Conservation (phyloP, 2,113 vertebrate genomes). For the Myotis brandtii region DNA sequence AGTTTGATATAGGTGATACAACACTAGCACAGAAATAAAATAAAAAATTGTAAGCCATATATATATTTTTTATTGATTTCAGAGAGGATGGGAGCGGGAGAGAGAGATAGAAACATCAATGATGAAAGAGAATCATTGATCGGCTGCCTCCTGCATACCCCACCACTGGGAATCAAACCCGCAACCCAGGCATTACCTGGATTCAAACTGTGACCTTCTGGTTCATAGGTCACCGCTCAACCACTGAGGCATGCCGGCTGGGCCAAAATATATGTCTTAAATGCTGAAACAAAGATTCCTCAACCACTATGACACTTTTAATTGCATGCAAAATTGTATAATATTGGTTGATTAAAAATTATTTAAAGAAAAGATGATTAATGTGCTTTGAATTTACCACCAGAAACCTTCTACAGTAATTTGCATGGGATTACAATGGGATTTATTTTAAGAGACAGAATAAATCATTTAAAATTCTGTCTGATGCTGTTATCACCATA, state of each 20-base stretch:
- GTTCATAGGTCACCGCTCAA: no score
- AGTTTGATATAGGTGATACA: conserved; percentile 56
- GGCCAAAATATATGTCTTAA: conserved; percentile 58
- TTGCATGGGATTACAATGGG: conserved; percentile 66
- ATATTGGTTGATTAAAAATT: conserved; percentile 81
- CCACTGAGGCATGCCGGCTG: no score
- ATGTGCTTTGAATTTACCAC: conserved; percentile 72
- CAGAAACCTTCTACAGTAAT: conserved; percentile 63
- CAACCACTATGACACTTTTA: conserved; percentile 65
- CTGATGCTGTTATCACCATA: neutral
- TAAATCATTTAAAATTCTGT: conserved; percentile 62
- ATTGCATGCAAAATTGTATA: conserved; percentile 64
- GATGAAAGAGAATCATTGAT: no score
- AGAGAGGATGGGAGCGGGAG: no score
- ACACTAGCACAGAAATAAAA: conserved; percentile 63
- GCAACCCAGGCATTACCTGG: no score
- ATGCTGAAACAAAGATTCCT: conserved; percentile 65
- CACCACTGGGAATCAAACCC: no score
- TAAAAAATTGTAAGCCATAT: conserved; percentile 37
- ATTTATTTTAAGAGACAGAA: conserved; percentile 50
- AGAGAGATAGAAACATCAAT: no score
- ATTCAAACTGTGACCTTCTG: no score
- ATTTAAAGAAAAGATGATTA: conserved; percentile 77
- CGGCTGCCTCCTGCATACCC: no score
- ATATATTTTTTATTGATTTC: no score